These are phyloP conservation scores for Vultur gryphus DNA, from an alignment of 2,797 vertebrate genomes.

Conservation along the genomic window DNA sequence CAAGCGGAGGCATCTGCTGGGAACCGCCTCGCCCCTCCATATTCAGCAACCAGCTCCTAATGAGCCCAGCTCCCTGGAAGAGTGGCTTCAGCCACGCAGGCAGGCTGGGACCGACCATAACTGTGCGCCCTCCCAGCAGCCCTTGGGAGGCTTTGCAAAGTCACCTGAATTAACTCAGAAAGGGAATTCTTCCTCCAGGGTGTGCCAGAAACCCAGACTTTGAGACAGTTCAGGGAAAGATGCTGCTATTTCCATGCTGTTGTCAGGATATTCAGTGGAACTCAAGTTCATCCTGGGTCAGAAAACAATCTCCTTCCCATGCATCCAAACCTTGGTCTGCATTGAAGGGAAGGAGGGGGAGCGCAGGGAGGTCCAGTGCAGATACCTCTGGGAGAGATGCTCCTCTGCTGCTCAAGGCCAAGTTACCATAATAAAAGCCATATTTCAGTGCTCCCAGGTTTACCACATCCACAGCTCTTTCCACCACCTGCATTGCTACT, in stretches of 20 bases:
- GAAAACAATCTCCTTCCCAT: background rate
- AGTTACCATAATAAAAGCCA: background rate
- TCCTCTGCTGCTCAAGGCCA: background rate
- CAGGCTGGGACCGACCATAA: background rate
- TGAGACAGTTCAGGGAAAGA: background rate
- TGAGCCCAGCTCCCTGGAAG: background rate
- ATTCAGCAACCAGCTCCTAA: background rate
- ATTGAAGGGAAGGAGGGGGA: background rate
- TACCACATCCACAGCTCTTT: background rate
- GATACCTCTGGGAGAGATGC: background rate
- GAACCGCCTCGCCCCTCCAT: background rate
- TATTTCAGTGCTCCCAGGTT: background rate
- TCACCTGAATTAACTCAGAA: background rate
- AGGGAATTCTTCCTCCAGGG: conserved; percentile 4
- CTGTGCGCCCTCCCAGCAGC: background rate
- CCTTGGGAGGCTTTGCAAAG: background rate
- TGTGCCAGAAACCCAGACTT: conserved; percentile 12
- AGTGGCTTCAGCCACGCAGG: background rate
- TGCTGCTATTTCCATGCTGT: background rate
- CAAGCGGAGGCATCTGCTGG: fast-evolving
- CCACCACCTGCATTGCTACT: background rate
- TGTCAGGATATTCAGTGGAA: background rate
- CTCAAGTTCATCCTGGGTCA: background rate
- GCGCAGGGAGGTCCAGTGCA: background rate
- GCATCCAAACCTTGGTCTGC: background rate